phyloP scores from a whole-genome alignment of 2,113 vertebrate genomes.

The Pachycephala philippinensis region DNA sequence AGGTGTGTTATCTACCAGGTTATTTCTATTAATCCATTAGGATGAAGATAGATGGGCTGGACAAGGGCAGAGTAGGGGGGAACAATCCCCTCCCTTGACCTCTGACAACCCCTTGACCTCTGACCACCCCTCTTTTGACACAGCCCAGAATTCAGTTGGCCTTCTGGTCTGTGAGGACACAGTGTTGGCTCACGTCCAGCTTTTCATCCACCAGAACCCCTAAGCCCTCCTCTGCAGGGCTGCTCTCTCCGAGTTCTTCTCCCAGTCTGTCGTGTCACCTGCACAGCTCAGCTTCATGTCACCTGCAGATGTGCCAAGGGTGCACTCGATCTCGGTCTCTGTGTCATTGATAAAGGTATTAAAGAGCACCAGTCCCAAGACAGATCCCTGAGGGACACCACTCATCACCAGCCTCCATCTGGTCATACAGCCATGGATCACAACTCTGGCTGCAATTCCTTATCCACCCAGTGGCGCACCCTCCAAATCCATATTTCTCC shows the following conservation, averaged over 20 bases:
- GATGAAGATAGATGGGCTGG: neutral
- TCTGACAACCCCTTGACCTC: neutral
- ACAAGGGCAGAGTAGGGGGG: neutral
- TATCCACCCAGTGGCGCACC: neutral
- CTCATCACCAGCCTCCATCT: neutral
- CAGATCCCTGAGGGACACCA: neutral
- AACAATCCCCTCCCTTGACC: neutral
- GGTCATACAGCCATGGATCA: too few species aligned
- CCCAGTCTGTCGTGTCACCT: neutral
- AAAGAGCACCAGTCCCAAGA: neutral
- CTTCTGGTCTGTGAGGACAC: neutral
- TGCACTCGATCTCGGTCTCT: accelerated
- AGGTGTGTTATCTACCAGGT: neutral
- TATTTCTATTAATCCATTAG: neutral
- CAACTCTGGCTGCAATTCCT: neutral
- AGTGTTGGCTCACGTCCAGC: neutral
- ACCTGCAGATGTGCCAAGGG: neutral
- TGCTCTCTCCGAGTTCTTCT: neutral
- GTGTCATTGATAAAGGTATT: neutral
- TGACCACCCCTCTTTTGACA: accelerated
- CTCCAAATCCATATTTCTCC: neutral
- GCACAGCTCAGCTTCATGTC: neutral
- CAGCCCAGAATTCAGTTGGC: neutral
- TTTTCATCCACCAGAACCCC: neutral
- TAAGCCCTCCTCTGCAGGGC: neutral